Conservation (phyloP, 2,888 invertebrate genomes). For the Amiota mariae region DNA sequence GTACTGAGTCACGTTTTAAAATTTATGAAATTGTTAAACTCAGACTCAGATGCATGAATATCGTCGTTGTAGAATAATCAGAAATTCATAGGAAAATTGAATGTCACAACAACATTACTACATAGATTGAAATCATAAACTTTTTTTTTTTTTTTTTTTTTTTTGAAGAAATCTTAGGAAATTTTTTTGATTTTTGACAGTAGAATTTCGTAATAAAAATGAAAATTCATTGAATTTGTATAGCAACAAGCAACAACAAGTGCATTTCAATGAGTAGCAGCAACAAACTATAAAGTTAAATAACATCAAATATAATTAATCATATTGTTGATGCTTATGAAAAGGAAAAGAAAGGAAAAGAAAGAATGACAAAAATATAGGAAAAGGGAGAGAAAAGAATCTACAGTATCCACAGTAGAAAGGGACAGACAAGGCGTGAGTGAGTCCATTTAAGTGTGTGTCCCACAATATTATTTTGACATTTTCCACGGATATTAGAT, state of each 20-base stretch:
- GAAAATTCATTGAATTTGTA: conserved; percentile 64
- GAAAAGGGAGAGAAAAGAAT: background rate
- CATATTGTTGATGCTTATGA: conserved; percentile 40
- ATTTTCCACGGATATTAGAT: conserved; percentile 72
- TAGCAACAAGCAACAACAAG: conserved; percentile 53
- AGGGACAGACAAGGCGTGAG: background rate
- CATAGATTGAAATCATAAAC: conserved; percentile 1
- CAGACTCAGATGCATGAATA: conserved; percentile 39
- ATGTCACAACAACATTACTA: conserved; percentile 59
- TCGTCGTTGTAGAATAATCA: background rate
- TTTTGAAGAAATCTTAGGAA: conserved; percentile 14
- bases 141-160: too few species aligned
- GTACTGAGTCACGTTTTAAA: background rate
- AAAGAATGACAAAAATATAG: background rate
- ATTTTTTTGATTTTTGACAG: conserved; percentile 57
- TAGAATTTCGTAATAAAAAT: conserved; percentile 66
- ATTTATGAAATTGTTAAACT: conserved; percentile 18
- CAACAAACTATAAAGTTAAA: conserved; percentile 18
- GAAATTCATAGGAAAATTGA: conserved; percentile 67
- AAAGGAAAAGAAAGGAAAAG: conserved; percentile 20
- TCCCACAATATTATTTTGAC: conserved; percentile 66
- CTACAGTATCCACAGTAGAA: conserved; percentile 15
- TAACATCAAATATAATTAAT: conserved; percentile 39
- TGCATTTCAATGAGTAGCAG: conserved; percentile 63
- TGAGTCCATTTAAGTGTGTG: conserved; percentile 26